phyloP scores from a whole-genome alignment of 2,888 invertebrate species.

The Euplagia quadripunctaria region DNA sequence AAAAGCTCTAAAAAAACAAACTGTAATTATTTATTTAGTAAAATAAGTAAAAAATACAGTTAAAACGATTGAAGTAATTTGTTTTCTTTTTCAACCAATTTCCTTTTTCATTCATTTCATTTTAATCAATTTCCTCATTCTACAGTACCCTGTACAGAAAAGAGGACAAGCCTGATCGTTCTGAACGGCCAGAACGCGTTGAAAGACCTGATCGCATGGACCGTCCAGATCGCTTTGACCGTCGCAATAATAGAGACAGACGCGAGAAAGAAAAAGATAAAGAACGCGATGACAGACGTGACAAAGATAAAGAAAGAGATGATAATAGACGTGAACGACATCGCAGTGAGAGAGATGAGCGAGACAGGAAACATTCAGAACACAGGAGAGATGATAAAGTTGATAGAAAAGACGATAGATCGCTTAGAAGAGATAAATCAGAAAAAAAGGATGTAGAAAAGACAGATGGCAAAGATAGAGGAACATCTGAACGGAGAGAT shows the following conservation, averaged over 20 bases:
- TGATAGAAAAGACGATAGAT: conserved; percentile 25
- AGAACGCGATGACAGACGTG: conserved; percentile 40
- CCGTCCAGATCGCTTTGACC: conserved; percentile 46
- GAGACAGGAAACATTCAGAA: conserved; percentile 36
- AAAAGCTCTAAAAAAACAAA: not conserved
- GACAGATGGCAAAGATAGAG: conserved; percentile 40
- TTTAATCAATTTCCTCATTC: too few species aligned
- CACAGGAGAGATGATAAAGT: conserved; percentile 25
- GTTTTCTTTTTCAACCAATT: too few species aligned
- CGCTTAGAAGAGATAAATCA: conserved; percentile 30
- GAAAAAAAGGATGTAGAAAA: conserved; percentile 37
- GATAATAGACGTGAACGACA: conserved; percentile 29
- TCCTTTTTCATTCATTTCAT: too few species aligned
- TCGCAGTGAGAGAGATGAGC: conserved; percentile 40
- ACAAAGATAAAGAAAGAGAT: conserved; percentile 37
- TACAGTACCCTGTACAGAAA: too few species aligned
- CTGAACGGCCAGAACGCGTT: not conserved
- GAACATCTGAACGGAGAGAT: conserved; percentile 28
- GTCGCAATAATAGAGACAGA: conserved; percentile 55
- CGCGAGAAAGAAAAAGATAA: conserved; percentile 47
- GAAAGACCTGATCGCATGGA: conserved; percentile 5
- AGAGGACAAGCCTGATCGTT: conserved; percentile 40
- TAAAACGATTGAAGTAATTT: conserved; percentile 58
- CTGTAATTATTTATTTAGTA: not conserved
- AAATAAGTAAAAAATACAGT: conserved; percentile 40